phyloP scores from a whole-genome alignment of 2,888 invertebrate genomes.

The Muscina levida region DNA sequence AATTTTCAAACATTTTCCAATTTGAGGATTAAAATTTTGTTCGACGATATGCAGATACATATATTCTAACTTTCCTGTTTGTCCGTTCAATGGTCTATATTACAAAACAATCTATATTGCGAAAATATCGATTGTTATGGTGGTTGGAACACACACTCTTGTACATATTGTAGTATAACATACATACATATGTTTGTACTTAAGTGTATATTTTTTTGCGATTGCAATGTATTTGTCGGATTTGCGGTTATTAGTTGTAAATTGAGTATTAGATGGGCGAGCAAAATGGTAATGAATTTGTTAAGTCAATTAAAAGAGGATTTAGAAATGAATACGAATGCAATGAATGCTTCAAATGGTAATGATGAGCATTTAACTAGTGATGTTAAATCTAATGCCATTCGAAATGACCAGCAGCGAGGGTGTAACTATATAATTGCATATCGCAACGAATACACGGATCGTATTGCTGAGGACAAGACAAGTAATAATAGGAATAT shows the following conservation, averaged over 20 bases:
- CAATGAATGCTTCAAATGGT: neutral
- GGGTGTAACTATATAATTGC: too few relatives aligned
- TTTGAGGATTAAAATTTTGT: slow-evolving; percentile 70
- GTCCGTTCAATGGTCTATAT: slow-evolving; percentile 7
- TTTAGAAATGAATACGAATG: slow-evolving; percentile 37
- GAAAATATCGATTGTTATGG: slow-evolving; percentile 36
- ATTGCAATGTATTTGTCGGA: too few relatives aligned
- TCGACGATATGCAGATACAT: slow-evolving; percentile 63
- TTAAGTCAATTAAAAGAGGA: slow-evolving; percentile 55
- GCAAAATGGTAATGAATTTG: slow-evolving; percentile 10
- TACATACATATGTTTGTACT: neutral
- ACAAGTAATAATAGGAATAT: too few relatives aligned
- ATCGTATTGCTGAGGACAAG: too few relatives aligned
- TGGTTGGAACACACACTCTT: slow-evolving; percentile 16
- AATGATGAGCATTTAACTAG: too few relatives aligned
- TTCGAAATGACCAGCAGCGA: too few relatives aligned
- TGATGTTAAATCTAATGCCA: too few relatives aligned
- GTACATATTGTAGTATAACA: too few relatives aligned
- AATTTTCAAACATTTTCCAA: slow-evolving; percentile 74
- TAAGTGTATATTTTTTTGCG: neutral
- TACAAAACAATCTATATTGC: slow-evolving; percentile 44
- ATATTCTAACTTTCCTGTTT: neutral
- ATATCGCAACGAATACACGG: too few relatives aligned
- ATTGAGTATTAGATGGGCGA: slow-evolving; percentile 42
- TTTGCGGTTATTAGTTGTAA: slow-evolving; percentile 45